Percentiles rank a stretch among this genome's conserved stretches.
These are phyloP conservation scores for Listrodromus nycthemerus DNA, from an alignment of 2,888 invertebrate species.

Conservation along the genomic window DNA sequence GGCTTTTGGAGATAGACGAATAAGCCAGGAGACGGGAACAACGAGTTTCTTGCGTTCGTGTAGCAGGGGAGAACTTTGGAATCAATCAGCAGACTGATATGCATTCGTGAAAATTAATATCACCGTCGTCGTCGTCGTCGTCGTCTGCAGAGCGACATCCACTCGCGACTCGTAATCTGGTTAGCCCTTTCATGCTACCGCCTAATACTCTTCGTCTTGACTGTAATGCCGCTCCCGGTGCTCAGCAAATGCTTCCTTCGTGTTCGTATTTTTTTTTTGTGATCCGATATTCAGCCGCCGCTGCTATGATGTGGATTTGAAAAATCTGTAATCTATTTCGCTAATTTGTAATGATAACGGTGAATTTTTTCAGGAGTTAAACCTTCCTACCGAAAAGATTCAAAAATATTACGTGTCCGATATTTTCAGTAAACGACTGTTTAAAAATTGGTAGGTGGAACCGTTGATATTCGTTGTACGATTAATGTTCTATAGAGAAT, in stretches of 20 bases:
- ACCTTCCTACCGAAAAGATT: not conserved
- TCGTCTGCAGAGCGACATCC: conserved; percentile 74
- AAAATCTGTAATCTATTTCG: too few species aligned
- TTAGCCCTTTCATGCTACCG: conserved; percentile 71
- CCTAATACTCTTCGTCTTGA: conserved; percentile 43
- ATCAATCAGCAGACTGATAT: conserved; percentile 82
- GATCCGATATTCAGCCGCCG: not conserved
- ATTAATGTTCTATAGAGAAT: conserved; percentile 59
- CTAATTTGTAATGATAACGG: too few species aligned
- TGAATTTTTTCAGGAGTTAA: not conserved
- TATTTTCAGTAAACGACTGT: not conserved
- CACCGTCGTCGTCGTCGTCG: conserved; percentile 74
- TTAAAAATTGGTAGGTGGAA: conserved; percentile 55
- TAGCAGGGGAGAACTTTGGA: conserved; percentile 79
- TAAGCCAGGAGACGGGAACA: conserved; percentile 52
- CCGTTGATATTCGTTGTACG: conserved; percentile 59
- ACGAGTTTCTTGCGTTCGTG: conserved; percentile 76
- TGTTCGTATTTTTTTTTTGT: not conserved
- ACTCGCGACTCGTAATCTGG: conserved; percentile 78
- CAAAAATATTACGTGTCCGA: too few species aligned
- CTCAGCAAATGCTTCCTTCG: not conserved
- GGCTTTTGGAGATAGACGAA: conserved; percentile 48
- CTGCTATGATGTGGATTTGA: too few species aligned
- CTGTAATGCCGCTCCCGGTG: not conserved
- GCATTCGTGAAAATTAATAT: conserved; percentile 83